These are phyloP conservation scores for Pherbina coryleti DNA, from an alignment of 2,888 invertebrate species.

Conservation along the genomic window DNA sequence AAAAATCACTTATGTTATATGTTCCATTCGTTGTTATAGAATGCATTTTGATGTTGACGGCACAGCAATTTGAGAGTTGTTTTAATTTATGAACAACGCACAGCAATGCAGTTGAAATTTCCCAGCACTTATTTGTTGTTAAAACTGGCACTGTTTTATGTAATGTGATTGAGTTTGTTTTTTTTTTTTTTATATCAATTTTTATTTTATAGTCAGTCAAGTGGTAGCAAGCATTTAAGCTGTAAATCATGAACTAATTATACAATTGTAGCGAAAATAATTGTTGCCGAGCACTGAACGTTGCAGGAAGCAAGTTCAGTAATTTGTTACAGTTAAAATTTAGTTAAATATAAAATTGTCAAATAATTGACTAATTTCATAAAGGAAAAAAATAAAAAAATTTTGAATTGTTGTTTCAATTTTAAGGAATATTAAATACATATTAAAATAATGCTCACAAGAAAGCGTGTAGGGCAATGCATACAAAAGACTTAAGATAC, in stretches of 20 bases:
- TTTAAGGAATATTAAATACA: no score
- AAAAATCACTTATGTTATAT: not conserved
- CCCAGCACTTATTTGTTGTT: not conserved
- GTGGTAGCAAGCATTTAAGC: not conserved
- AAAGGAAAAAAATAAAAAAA: no score
- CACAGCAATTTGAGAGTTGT: not conserved
- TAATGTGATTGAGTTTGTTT: not conserved
- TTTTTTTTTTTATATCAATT: not conserved
- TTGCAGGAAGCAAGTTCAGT: no score
- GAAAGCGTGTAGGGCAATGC: no score
- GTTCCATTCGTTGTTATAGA: not conserved
- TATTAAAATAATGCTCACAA: no score
- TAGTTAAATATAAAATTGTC: no score
- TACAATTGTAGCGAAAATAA: no score
- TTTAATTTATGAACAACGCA: constrained; percentile 12
- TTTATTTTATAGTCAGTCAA: not conserved
- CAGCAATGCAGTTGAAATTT: not conserved
- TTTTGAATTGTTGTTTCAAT: no score
- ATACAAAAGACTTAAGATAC: no score
- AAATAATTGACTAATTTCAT: no score
- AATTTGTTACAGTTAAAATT: no score
- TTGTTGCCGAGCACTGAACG: no score
- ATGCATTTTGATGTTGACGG: not conserved
- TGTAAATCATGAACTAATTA: not conserved
- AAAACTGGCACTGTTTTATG: not conserved